phyloP scores from a whole-genome alignment of 2,888 invertebrate species.

The Altica lythri region DNA sequence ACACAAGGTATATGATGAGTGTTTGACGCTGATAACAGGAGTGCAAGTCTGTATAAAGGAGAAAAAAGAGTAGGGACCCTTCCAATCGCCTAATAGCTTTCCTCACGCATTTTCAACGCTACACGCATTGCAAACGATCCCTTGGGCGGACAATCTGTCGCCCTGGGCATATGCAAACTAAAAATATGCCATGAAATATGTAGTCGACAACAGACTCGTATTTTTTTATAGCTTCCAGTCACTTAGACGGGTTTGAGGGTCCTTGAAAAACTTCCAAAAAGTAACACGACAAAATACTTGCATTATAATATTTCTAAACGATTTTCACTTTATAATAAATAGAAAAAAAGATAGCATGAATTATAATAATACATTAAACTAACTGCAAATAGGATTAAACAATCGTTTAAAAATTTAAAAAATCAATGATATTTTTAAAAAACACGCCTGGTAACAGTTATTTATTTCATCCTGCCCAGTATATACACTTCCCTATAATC shows the following conservation, averaged over 20 bases:
- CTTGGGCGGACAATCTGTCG: slow-evolving; percentile 1
- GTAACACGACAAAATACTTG: not conserved
- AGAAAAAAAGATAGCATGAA: too few relatives aligned
- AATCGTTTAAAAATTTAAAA: too few relatives aligned
- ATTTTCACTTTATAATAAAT: too few relatives aligned
- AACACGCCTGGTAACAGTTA: too few relatives aligned
- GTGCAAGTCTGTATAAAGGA: slow-evolving; percentile 10
- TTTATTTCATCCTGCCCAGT: too few relatives aligned
- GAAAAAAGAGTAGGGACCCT: slow-evolving; percentile 20
- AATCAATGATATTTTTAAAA: too few relatives aligned
- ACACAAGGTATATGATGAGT: slow-evolving; percentile 30
- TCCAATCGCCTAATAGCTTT: slow-evolving; percentile 30
- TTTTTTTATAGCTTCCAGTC: slow-evolving; percentile 10
- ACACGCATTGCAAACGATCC: slow-evolving; percentile 16
- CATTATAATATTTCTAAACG: not conserved
- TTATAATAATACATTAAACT: too few relatives aligned
- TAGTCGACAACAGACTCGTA: slow-evolving; percentile 7
- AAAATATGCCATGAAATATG: slow-evolving; percentile 13
- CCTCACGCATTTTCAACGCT: slow-evolving; percentile 26
- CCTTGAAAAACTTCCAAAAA: not conserved
- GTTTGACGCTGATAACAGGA: slow-evolving; percentile 29
- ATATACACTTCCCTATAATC: too few relatives aligned
- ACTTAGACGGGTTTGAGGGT: not conserved
- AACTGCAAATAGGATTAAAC: too few relatives aligned
- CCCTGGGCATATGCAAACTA: slow-evolving; percentile 16